Base-by-base conservation (phyloP, 37 sponge, comb jelly and placozoan genomes). In the Beroe ovata region DNA sequence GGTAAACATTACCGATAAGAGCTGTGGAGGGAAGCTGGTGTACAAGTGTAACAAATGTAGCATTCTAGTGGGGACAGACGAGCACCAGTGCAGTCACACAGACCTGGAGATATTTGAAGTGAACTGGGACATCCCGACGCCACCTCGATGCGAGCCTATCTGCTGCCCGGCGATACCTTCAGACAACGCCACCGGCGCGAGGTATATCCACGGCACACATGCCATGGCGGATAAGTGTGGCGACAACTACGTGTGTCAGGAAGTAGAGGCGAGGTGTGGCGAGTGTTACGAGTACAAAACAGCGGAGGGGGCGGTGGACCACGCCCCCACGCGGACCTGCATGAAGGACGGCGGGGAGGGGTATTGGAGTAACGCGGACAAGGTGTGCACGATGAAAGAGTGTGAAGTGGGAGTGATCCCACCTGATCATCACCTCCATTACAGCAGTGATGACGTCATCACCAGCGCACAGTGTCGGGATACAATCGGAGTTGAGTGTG, bases 231-330 rank as follows among this genome's bases (percentile, higher is more conserved):
- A 18, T 29, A 62, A 62, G 63, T 66, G 69, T 30, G 69, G 69
- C 1, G 69, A 66, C 16, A 30, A 77, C 84, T 77, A 77, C 84
- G 84, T 77, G 84, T 77, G 84, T 23, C 84, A 77, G 84, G 42
- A 39, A 35, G 54, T 77, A 16, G 54, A 11, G 47, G 84, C 84
- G 16, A 3, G 0, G 23, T 77, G 84, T 77, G 84, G 41, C 54
- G 25, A 42, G 54, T 77, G 84, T 19, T 77, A n/a, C 22, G 84
- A 77, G 84, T 77, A n/a, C 54, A 38, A 29, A 20, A 35, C 18
- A 16, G 8, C 11, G 28, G 84, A 42, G 28, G 84, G 33, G 18
- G 0, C 22, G 28, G n/a, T n/a, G 38, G 42, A 39, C 84, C 23
- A 8, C 18, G 84, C 84, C 6, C 84, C 84, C 54, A 41, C 84